Percentiles rank a stretch among this genome's conserved stretches.
Evolutionary conservation across 2,113 vertebrate genomes (phyloP).

Genomic region (Choloepus hoffmanni): DNA sequence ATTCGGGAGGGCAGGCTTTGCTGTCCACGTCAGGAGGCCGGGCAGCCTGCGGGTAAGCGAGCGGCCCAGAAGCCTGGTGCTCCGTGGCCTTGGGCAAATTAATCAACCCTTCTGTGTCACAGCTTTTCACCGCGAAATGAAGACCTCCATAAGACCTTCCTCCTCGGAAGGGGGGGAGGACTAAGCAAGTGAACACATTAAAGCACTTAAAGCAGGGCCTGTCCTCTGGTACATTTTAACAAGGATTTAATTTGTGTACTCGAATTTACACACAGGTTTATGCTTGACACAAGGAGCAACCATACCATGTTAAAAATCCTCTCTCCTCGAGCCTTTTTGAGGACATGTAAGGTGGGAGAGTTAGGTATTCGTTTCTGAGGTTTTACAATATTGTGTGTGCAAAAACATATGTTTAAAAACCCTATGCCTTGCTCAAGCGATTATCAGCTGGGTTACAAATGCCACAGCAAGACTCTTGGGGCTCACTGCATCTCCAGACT

Average conservation of each 20-base stretch:
- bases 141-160: background rate
- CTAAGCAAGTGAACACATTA: background rate
- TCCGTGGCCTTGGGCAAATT: background rate
- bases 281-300: background rate
- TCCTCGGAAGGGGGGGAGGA: background rate
- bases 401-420: background rate
- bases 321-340: background rate
- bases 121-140: background rate
- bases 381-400: background rate
- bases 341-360: background rate
- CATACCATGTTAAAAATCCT: background rate
- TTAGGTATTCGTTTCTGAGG: background rate
- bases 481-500: background rate
- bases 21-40: constrained; percentile 32
- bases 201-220: background rate
- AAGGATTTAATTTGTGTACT: background rate
- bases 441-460: background rate
- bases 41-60: background rate
- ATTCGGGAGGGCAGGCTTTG: background rate
- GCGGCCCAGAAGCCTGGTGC: background rate
- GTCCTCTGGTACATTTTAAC: background rate
- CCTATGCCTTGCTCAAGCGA: too few relatives aligned
- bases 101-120: background rate
- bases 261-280: background rate
- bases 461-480: too few relatives aligned